Evolutionary conservation across 2,888 invertebrate species (phyloP), one percentile per base, ranked within the genome.

Genomic region (Clivina fossor): DNA sequence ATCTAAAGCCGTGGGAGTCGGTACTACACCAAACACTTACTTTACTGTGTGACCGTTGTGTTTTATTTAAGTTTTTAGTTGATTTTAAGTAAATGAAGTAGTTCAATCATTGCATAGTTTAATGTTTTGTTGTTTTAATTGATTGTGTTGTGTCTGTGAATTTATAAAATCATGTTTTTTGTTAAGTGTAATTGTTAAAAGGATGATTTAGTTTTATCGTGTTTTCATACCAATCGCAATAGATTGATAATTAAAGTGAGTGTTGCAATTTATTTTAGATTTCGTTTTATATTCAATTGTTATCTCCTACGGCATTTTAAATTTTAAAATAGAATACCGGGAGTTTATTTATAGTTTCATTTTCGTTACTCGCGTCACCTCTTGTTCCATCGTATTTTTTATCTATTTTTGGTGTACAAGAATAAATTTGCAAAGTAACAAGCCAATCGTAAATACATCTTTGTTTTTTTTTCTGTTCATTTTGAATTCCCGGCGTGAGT

Each of bases 11-110:
- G 70, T 70, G 70, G 70, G 69, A 70, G 71, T 70, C 71, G 71
- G 72, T 71, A 73, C 71, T 73, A 74, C 72, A 72, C 66, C 71
- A 68, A 68, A 70, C 68, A 70, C 67, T 43, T 47, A 55, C 46
- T 47, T 47, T 28, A 55, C 47, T 40, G 55, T 55, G 55, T 55
- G 49, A 49, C 47, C 47, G 55, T 55, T 55, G 47, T 55, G 46
- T 51, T 51, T 55, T 54, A 54, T 54, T 54, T 55, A 55, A 47
- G 47, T 55, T 55, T 55, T 47, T 55, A 55, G 55, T 55, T 55
- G 55, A 47, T 55, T 55, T 55, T 55, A 55, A 40, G 37, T 55
- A 38, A 47, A 55, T 54, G 46, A 46, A 47, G 30, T 55, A 55
- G 55, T 55, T 55, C 47, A 55, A 55, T 55, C 46, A 38, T 33